These are phyloP conservation scores for Tetrax tetrax DNA, from an alignment of 2,113 vertebrate genomes.

Conservation along the genomic window DNA sequence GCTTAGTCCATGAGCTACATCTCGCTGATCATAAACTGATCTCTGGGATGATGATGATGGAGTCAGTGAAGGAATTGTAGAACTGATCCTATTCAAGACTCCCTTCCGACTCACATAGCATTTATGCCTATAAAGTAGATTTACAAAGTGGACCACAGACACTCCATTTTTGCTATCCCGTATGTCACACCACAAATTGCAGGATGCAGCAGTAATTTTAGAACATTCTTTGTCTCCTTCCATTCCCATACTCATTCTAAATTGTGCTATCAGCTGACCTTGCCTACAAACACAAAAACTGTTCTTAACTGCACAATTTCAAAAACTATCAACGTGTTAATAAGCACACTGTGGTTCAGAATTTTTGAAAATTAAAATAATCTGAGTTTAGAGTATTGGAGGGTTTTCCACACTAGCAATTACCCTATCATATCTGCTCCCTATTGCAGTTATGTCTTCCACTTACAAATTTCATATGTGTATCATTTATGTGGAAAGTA, in stretches of 20 bases:
- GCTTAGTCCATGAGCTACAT: fast-evolving
- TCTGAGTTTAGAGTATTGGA: background rate
- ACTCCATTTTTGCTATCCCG: background rate
- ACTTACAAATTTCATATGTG: background rate
- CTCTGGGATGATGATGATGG: background rate
- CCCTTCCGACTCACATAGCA: background rate
- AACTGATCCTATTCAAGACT: background rate
- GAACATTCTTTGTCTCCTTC: background rate
- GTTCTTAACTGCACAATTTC: background rate
- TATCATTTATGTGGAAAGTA: background rate
- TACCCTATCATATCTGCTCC: background rate
- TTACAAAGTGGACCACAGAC: background rate
- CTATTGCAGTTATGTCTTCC: background rate
- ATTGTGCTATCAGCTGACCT: background rate
- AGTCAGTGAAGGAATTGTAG: background rate
- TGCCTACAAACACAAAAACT: background rate
- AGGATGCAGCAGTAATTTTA: background rate
- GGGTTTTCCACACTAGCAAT: background rate
- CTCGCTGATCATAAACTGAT: background rate
- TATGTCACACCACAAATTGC: background rate
- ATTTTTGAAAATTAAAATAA: background rate
- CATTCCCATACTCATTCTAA: background rate
- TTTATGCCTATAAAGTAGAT: background rate
- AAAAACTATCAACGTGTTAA: background rate
- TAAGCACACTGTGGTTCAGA: background rate